Evolutionary conservation across 2,888 invertebrate species (phyloP).

Genomic region (Taenaris catops): DNA sequence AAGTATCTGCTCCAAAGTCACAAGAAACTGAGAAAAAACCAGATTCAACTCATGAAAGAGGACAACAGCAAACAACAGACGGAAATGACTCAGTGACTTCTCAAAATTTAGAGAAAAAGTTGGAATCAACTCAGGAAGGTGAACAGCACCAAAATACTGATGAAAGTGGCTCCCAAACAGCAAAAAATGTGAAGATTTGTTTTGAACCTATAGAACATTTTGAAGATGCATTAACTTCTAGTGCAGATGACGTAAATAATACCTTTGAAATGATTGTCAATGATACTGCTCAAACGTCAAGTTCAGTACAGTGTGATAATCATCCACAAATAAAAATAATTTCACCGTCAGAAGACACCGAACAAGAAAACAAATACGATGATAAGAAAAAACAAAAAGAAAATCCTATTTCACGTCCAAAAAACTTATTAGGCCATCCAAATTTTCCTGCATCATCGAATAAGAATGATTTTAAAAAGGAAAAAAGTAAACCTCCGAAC

Average conservation of each 20-base stretch:
- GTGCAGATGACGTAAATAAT: constrained; percentile 60
- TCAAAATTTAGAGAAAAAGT: too few species aligned
- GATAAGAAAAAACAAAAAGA: constrained; percentile 31
- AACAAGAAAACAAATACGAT: constrained; percentile 28
- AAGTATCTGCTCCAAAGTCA: constrained; percentile 37
- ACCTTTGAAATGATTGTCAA: constrained; percentile 63
- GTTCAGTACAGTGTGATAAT: constrained; percentile 27
- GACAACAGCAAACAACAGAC: constrained; percentile 42
- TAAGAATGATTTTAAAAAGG: constrained; percentile 73
- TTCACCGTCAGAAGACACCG: constrained; percentile 44
- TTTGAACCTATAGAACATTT: constrained; percentile 65
- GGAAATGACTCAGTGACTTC: constrained; percentile 14
- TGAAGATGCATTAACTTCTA: constrained; percentile 67
- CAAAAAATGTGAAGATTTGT: too few species aligned
- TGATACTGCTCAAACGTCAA: constrained; percentile 33
- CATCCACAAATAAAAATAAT: constrained; percentile 56
- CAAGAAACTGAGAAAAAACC: constrained; percentile 35
- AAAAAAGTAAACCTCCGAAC: constrained; percentile 67
- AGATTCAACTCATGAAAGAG: constrained; percentile 38
- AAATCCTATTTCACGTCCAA: constrained; percentile 65
- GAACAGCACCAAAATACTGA: too few species aligned
- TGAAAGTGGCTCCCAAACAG: too few species aligned
- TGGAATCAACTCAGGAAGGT: constrained; percentile 16
- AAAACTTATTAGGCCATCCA: constrained; percentile 77
- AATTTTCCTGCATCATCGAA: constrained; percentile 76